phyloP scores from a whole-genome alignment of 2,888 invertebrate species.

The Zaprionus lineosus region DNA sequence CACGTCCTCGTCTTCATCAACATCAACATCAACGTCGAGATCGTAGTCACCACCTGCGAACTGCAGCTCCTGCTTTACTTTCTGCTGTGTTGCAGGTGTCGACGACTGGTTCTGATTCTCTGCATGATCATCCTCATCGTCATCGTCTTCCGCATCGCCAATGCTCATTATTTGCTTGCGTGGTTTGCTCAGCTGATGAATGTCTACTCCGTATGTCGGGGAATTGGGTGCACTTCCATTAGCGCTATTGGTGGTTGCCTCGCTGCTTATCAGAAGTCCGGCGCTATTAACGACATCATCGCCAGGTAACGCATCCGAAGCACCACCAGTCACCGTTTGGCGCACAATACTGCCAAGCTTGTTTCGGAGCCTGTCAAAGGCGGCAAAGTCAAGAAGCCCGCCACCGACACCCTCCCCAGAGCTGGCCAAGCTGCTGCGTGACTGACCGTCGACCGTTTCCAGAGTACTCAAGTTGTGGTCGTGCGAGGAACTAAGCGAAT shows the following conservation, averaged over 20 bases:
- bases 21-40: conserved; percentile 53
- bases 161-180: conserved; percentile 78
- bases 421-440: conserved; percentile 82
- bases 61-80: conserved; percentile 29
- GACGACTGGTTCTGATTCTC: conserved; percentile 7
- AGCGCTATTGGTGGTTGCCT: conserved; percentile 54
- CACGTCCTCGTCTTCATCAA: conserved; percentile 26
- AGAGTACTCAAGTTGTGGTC: conserved; percentile 82
- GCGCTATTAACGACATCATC: conserved; percentile 83
- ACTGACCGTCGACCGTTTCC: conserved; percentile 82
- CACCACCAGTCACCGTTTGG: conserved; percentile 81
- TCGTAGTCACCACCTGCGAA: conserved; percentile 54
- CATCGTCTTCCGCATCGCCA: conserved; percentile 59
- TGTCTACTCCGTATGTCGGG: conserved; percentile 91
- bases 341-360: conserved; percentile 87
- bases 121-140: conserved; percentile 21
- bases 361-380: conserved; percentile 85
- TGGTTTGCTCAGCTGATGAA: conserved; percentile 87
- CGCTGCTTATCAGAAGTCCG: conserved; percentile 84
- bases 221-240: conserved; percentile 72
- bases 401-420: conserved; percentile 62
- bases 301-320: conserved; percentile 71
- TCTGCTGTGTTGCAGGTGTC: conserved; percentile 36
- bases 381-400: conserved; percentile 83
- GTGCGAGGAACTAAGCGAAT: conserved; percentile 76